Conservation (phyloP, 2,888 invertebrate species). For the Aelia acuminata region DNA sequence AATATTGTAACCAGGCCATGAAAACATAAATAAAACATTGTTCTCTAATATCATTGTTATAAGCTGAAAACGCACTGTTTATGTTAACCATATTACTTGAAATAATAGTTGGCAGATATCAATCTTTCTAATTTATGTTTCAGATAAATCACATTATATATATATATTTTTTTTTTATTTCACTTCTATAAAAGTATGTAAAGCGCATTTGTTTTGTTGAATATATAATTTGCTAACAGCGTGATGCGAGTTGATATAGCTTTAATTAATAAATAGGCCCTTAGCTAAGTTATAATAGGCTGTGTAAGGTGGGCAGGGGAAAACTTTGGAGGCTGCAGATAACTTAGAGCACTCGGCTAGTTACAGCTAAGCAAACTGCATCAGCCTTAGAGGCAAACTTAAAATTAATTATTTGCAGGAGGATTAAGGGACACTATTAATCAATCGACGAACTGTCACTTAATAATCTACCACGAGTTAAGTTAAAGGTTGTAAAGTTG, state of each 20-base stretch:
- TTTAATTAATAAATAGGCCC: slow-evolving; percentile 37
- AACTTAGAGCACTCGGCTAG: slow-evolving; percentile 4
- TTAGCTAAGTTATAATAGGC: slow-evolving; percentile 49
- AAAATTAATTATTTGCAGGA: slow-evolving; percentile 43
- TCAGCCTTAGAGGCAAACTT: slow-evolving; percentile 34
- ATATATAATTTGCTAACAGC: neutral
- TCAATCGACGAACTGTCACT: neutral
- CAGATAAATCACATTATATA: too few relatives aligned
- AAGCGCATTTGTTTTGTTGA: too few relatives aligned
- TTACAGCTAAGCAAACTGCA: slow-evolving; percentile 48
- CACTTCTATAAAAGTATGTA: too few relatives aligned
- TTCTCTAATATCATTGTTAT: too few relatives aligned
- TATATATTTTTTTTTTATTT: too few relatives aligned
- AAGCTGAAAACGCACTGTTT: too few relatives aligned
- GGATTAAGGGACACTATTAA: neutral
- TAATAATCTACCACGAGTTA: neutral
- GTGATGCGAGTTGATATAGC: slow-evolving; percentile 17
- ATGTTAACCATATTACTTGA: too few relatives aligned
- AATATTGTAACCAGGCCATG: too few relatives aligned
- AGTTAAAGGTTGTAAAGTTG: neutral
- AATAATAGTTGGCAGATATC: too few relatives aligned
- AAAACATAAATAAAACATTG: too few relatives aligned
- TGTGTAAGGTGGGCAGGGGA: slow-evolving; percentile 7
- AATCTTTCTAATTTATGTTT: too few relatives aligned
- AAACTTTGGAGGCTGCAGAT: slow-evolving; percentile 16